These are phyloP conservation scores for Lasioglossum lativentre DNA, from an alignment of 2,888 invertebrate genomes.

Conservation along the genomic window DNA sequence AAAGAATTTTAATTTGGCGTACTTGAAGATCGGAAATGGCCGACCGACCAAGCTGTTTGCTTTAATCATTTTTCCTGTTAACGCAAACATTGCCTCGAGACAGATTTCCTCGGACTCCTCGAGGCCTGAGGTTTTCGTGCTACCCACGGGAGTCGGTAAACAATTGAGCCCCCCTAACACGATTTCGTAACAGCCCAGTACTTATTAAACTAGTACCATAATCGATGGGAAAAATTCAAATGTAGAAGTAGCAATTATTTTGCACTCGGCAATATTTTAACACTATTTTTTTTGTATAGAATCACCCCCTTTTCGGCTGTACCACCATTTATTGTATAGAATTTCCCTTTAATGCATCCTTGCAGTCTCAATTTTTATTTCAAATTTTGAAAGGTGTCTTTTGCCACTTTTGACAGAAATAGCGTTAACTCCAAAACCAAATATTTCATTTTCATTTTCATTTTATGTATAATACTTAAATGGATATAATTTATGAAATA, in stretches of 20 bases:
- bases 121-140: neutral
- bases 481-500: too few relatives aligned
- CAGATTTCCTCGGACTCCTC: neutral
- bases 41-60: neutral
- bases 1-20: constrained; percentile 18
- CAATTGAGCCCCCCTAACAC: neutral
- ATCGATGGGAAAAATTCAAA: neutral
- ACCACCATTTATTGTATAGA: too few relatives aligned
- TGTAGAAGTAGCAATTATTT: neutral
- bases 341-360: too few relatives aligned
- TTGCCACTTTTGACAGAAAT: too few relatives aligned
- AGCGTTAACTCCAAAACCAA: too few relatives aligned
- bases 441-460: too few relatives aligned
- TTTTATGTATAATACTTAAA: too few relatives aligned
- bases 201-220: neutral
- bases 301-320: too few relatives aligned
- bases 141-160: neutral
- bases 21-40: neutral
- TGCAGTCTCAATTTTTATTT: neutral
- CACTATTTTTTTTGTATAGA: too few relatives aligned
- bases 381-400: neutral
- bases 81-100: neutral
- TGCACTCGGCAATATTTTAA: neutral
- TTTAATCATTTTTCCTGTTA: constrained; percentile 9
- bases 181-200: neutral